Evolutionary conservation across 2,797 vertebrate species (phyloP).

Genomic region (Dendrocincla fuliginosa): DNA sequence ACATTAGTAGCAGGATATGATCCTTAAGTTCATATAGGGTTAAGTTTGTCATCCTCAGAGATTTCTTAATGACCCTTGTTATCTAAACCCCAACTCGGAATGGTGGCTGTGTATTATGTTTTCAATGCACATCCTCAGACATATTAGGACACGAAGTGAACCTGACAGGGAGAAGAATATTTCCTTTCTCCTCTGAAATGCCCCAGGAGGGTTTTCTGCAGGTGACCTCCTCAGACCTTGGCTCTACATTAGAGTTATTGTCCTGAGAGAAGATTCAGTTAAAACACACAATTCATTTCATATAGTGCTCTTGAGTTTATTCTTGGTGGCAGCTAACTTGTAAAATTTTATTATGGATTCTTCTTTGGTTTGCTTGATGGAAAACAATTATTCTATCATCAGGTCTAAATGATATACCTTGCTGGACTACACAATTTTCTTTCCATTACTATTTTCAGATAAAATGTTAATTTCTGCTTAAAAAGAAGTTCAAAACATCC

Average conservation of each 20-base stretch:
- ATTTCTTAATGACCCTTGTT: conserved; percentile 73
- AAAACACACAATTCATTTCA: conserved; percentile 82
- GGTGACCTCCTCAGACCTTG: conserved; percentile 78
- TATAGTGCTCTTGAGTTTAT: conserved; percentile 83
- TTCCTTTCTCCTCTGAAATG: conserved; percentile 76
- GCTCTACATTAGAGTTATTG: conserved; percentile 84
- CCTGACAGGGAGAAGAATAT: conserved; percentile 76
- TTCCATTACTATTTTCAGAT: conserved; percentile 4
- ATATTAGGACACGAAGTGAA: conserved; percentile 77
- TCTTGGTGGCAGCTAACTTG: conserved; percentile 81
- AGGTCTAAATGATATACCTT: conserved; percentile 56
- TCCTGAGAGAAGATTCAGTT: conserved; percentile 84
- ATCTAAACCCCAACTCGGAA: conserved; percentile 65
- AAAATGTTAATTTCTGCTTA: conserved; percentile 22
- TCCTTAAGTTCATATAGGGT: conserved; percentile 73
- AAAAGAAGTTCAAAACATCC: background rate
- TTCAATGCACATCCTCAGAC: conserved; percentile 76
- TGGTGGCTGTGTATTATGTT: conserved; percentile 63
- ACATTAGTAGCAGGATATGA: background rate
- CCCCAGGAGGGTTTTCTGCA: conserved; percentile 74
- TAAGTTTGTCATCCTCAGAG: conserved; percentile 73
- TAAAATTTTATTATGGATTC: conserved; percentile 83
- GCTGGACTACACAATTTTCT: conserved; percentile 35
- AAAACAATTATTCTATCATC: conserved; percentile 77
- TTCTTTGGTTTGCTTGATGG: conserved; percentile 75